A percentile compares a stretch with the other conserved stretches of the same genome.
Conservation (phyloP, 2,888 invertebrate species). For the Rhopalosiphum nymphaeae region DNA sequence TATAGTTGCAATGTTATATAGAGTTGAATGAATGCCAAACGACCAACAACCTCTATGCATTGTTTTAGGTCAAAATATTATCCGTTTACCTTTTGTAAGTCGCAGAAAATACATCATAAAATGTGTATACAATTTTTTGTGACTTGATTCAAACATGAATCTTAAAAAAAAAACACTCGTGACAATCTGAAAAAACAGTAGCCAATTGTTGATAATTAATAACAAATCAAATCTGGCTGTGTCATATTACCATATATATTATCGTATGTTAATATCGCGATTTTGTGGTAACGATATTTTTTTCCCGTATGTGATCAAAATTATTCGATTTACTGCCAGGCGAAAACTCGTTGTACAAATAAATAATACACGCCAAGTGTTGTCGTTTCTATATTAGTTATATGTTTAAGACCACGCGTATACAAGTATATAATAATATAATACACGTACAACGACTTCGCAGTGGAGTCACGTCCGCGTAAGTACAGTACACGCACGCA, state of each 20-base stretch:
- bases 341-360: not conserved
- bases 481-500: constrained; percentile 12
- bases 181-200: not conserved
- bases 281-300: not conserved
- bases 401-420: not conserved
- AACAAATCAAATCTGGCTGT: not conserved
- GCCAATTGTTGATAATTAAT: not conserved
- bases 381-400: not conserved
- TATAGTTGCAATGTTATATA: not conserved
- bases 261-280: not conserved
- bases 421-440: not conserved
- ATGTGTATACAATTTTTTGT: not conserved
- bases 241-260: not conserved
- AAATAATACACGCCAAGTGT: not conserved
- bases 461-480: constrained; percentile 43
- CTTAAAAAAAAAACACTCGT: not conserved
- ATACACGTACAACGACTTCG: not conserved
- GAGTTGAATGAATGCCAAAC: not conserved
- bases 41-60: not conserved
- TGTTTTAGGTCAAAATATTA: not conserved
- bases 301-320: not conserved
- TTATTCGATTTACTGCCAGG: not conserved
- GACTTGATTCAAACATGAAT: not conserved
- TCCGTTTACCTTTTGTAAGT: not conserved
- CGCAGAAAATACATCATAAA: not conserved